phyloP scores from a whole-genome alignment of 2,113 vertebrate genomes.

The Balaeniceps rex region DNA sequence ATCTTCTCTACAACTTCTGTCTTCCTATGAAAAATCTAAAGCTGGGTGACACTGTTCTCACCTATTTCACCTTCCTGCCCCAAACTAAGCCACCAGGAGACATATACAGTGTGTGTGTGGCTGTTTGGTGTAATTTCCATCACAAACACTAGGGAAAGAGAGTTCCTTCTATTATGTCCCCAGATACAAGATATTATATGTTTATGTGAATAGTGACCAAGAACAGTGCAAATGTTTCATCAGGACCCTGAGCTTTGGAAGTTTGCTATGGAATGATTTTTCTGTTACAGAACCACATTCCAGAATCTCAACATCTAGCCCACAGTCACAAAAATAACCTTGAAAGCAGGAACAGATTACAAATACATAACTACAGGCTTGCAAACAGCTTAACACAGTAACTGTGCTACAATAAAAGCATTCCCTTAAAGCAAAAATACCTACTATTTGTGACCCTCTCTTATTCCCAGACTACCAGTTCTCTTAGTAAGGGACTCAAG shows the following conservation, averaged over 20 bases:
- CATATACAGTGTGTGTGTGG: accelerated
- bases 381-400: not conserved
- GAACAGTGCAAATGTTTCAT: not conserved
- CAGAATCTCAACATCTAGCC: not conserved
- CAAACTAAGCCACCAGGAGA: not conserved
- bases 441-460: not conserved
- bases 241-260: not conserved
- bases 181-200: not conserved
- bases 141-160: not conserved
- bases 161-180: not conserved
- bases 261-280: not conserved
- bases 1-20: not conserved
- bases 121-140: not conserved
- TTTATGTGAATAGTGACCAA: not conserved
- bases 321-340: not conserved
- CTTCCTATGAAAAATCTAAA: not conserved
- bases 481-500: not conserved
- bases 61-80: not conserved
- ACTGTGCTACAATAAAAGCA: not conserved
- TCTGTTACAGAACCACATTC: not conserved
- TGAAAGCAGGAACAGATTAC: not conserved
- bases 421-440: not conserved
- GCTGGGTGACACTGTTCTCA: not conserved
- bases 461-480: not conserved
- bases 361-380: not conserved